Evolutionary conservation across 1,140 invertebrate genomes (phyloP).

Genomic region (Drosophila setifemur): DNA sequence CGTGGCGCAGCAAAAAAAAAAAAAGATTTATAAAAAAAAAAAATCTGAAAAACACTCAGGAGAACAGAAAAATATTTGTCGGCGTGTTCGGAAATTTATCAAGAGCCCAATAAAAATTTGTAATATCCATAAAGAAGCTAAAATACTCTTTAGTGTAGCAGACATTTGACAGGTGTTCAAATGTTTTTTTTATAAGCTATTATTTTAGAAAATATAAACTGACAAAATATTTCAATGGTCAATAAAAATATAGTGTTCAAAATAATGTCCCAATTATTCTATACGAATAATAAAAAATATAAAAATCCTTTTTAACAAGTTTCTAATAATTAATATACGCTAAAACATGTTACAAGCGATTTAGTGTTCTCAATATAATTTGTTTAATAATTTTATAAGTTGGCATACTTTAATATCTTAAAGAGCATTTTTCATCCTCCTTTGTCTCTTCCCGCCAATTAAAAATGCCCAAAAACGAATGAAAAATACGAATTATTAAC

Average conservation of each 20-base stretch:
- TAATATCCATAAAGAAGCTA: not conserved
- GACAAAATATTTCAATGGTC: too few relatives aligned
- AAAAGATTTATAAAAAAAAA: too few relatives aligned
- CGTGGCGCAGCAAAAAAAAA: conserved; percentile 47
- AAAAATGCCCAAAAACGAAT: conserved; percentile 23
- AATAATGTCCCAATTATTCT: too few relatives aligned
- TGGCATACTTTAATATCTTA: not conserved
- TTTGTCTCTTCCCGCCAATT: conserved; percentile 19
- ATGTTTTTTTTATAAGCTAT: too few relatives aligned
- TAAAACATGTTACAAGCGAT: not conserved
- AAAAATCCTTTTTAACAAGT: too few relatives aligned
- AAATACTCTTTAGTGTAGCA: conserved; percentile 19
- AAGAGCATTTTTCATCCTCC: not conserved
- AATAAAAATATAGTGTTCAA: too few relatives aligned
- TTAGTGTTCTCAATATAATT: not conserved
- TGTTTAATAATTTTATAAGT: not conserved
- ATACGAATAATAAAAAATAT: too few relatives aligned
- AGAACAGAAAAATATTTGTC: conserved; percentile 39
- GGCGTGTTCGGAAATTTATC: conserved; percentile 46
- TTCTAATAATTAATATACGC: not conserved
- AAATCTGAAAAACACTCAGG: conserved; percentile 30
- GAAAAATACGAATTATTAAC: conserved; percentile 62
- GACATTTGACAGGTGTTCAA: too few relatives aligned
- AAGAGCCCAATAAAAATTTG: conserved; percentile 25
- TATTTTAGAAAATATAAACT: too few relatives aligned